A percentile compares a stretch with the other conserved stretches of the same genome.
Evolutionary conservation across 2,113 vertebrate genomes (phyloP).

Genomic region (Eulemur macaco): DNA sequence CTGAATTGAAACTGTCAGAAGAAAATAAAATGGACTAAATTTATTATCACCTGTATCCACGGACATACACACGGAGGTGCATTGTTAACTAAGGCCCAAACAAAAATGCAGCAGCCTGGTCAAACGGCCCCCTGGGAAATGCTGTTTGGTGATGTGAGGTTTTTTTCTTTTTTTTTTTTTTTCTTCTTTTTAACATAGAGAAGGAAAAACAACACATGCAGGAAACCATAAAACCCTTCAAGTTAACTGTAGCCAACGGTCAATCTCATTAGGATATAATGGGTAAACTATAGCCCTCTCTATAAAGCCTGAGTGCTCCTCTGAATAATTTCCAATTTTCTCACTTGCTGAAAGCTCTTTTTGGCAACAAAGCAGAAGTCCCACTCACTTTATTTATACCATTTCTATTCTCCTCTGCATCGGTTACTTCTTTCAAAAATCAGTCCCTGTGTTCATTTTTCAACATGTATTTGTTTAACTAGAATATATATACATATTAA

Average conservation of each 20-base stretch:
- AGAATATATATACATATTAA: background rate
- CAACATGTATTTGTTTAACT: background rate
- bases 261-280: conserved; percentile 69
- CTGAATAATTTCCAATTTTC: background rate
- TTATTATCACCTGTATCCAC: conserved; percentile 42
- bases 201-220: conserved; percentile 81
- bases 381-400: background rate
- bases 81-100: background rate
- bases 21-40: conserved; percentile 45
- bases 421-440: background rate
- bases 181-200: conserved; percentile 71
- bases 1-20: conserved; percentile 53
- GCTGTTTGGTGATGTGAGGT: conserved; percentile 58
- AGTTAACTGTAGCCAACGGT: conserved; percentile 84
- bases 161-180: conserved; percentile 49
- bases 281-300: background rate
- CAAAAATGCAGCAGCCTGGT: background rate
- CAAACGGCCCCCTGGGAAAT: conserved; percentile 72
- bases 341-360: background rate
- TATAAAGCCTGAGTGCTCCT: background rate
- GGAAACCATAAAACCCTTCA: conserved; percentile 87
- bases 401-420: background rate
- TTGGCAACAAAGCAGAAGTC: conserved; percentile 8
- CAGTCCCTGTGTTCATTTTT: background rate
- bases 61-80: background rate